Percentiles rank a stretch among this genome's conserved stretches.
These are phyloP conservation scores for Musca vetustissima DNA, from an alignment of 1,140 invertebrate species.

Conservation along the genomic window DNA sequence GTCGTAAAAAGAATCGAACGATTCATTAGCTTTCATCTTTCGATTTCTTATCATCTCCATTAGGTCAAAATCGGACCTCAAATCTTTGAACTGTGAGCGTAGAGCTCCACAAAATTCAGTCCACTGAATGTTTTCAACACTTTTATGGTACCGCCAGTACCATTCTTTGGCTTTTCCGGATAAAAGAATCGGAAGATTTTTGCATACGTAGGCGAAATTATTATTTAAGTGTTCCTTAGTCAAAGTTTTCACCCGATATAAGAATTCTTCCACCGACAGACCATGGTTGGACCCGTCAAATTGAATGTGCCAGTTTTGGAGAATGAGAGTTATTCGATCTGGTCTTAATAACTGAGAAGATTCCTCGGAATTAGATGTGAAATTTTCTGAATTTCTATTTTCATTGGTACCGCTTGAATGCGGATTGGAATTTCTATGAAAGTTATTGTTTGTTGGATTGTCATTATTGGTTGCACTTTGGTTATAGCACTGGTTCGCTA, in stretches of 20 bases:
- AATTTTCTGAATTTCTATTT: no score
- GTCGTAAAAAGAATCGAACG: slow-evolving; percentile 18
- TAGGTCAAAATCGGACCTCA: slow-evolving; percentile 1
- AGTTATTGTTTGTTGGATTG: not conserved
- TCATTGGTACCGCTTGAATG: not conserved
- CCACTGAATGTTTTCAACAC: slow-evolving; percentile 11
- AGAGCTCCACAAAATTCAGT: slow-evolving; percentile 11
- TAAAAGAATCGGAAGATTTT: slow-evolving; percentile 21
- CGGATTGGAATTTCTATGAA: not conserved
- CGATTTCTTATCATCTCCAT: slow-evolving; percentile 12
- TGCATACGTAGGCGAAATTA: slow-evolving; percentile 20
- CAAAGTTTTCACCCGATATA: slow-evolving; percentile 3
- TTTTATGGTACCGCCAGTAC: slow-evolving; percentile 6
- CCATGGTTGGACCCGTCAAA: no score
- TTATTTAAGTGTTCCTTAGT: slow-evolving; percentile 10
- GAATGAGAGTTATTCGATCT: not conserved
- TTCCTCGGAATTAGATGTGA: not conserved
- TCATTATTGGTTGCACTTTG: not conserved
- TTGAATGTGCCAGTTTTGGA: not conserved
- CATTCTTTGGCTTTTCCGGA: slow-evolving; percentile 15
- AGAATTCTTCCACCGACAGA: not conserved
- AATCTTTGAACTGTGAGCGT: slow-evolving; percentile 19
- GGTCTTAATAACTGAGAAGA: not conserved
- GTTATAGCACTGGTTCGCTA: not conserved
- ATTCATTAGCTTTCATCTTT: slow-evolving; percentile 11